phyloP scores from a whole-genome alignment of 2,888 invertebrate species.

The Catocala fraxini region DNA sequence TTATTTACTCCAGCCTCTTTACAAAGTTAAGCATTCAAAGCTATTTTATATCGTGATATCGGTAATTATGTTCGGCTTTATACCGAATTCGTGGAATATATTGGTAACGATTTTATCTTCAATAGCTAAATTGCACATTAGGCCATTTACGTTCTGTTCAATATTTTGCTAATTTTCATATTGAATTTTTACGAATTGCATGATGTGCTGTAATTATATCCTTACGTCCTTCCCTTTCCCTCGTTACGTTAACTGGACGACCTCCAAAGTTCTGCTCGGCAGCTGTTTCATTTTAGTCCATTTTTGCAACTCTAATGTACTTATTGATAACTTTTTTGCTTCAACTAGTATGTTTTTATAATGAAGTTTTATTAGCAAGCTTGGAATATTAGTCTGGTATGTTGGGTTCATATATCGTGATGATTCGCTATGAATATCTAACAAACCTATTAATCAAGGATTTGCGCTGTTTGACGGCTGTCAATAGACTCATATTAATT shows the following conservation, averaged over 20 bases:
- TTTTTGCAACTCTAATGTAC: conserved; percentile 27
- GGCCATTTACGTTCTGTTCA: conserved; percentile 30
- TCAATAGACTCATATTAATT: not conserved
- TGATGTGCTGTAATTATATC: conserved; percentile 57
- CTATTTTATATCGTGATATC: conserved; percentile 55
- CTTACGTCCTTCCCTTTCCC: conserved; percentile 58
- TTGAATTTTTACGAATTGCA: conserved; percentile 43
- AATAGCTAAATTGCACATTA: conserved; percentile 30
- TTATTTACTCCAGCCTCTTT: conserved; percentile 57
- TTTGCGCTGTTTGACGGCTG: not conserved
- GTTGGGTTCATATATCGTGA: not conserved
- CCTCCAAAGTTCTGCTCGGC: conserved; percentile 60
- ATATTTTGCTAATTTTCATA: conserved; percentile 41
- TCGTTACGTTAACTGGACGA: conserved; percentile 58
- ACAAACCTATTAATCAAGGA: not conserved
- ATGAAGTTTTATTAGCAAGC: conserved; percentile 5
- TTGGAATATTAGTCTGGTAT: not conserved
- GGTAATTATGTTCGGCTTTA: conserved; percentile 60
- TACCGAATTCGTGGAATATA: conserved; percentile 59
- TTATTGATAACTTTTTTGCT: conserved; percentile 29
- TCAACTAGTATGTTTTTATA: conserved; percentile 12
- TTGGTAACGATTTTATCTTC: conserved; percentile 38
- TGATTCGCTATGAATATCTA: not conserved
- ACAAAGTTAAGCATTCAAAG: conserved; percentile 61
- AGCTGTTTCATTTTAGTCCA: conserved; percentile 45